Percentiles rank a stretch among this genome's conserved stretches.
phyloP scores from a whole-genome alignment of 1,140 invertebrate species.

The Drosophila ficusphila region DNA sequence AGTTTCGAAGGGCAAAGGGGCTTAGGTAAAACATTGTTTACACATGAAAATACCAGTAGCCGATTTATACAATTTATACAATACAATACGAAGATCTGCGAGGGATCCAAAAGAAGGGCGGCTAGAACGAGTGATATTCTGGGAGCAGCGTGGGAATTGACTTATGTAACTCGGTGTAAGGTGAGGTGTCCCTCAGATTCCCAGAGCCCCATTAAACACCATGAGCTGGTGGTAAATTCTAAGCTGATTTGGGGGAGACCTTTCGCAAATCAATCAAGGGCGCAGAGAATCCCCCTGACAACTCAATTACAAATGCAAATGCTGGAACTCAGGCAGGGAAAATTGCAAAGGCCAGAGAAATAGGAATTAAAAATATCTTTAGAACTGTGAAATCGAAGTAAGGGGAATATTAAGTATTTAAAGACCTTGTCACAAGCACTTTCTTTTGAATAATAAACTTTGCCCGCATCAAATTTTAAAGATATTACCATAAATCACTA shows the following conservation, averaged over 20 bases:
- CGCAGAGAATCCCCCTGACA: slow-evolving; percentile 16
- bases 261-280: slow-evolving; percentile 68
- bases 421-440: neutral
- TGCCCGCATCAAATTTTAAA: slow-evolving; percentile 27
- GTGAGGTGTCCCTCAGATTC: slow-evolving; percentile 31
- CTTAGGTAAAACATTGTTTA: slow-evolving; percentile 79
- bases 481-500: slow-evolving; percentile 24
- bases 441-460: neutral
- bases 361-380: neutral
- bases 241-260: slow-evolving; percentile 60
- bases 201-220: slow-evolving; percentile 57
- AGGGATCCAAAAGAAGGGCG: slow-evolving; percentile 15
- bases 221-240: slow-evolving; percentile 73
- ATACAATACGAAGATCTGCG: slow-evolving; percentile 42
- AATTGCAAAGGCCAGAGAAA: neutral
- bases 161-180: slow-evolving; percentile 63
- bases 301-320: slow-evolving; percentile 69
- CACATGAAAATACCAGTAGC: slow-evolving; percentile 79
- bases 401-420: neutral
- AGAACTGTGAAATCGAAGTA: neutral
- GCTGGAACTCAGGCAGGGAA: neutral
- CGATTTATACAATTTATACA: slow-evolving; percentile 69
- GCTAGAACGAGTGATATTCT: slow-evolving; percentile 46
- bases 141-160: slow-evolving; percentile 70
- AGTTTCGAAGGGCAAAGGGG: slow-evolving; percentile 36